phyloP scores from a whole-genome alignment of 2,797 vertebrate species.

The Dendrocincla fuliginosa region DNA sequence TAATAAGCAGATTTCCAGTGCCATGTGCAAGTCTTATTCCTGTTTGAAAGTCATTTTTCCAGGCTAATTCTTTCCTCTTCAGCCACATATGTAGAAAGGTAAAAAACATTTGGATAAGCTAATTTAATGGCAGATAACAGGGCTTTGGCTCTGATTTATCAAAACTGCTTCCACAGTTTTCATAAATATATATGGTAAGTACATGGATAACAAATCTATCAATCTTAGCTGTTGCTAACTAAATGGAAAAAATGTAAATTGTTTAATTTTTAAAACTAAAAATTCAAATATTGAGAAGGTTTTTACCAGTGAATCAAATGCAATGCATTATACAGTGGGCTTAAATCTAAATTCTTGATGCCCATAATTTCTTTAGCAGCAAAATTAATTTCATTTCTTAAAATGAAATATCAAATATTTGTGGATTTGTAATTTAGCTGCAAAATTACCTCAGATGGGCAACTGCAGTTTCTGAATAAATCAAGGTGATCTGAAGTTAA shows the following conservation, averaged over 20 bases:
- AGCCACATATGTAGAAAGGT: constrained; percentile 4
- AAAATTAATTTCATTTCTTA: not conserved
- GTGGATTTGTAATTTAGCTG: not conserved
- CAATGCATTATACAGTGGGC: not conserved
- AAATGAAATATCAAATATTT: not conserved
- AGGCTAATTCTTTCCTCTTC: constrained; percentile 19
- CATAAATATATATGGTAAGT: constrained; percentile 33
- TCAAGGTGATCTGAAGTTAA: not conserved
- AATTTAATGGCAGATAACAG: constrained; percentile 22
- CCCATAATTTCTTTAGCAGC: not conserved
- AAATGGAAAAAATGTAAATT: constrained; percentile 14
- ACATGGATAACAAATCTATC: not conserved
- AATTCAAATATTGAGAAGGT: not conserved
- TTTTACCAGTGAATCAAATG: constrained; percentile 33
- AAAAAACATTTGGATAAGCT: not conserved
- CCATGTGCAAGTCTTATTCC: not conserved
- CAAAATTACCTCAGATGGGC: not conserved
- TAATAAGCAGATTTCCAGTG: constrained; percentile 18
- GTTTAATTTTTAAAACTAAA: not conserved
- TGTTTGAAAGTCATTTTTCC: not conserved
- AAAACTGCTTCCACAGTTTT: constrained; percentile 8
- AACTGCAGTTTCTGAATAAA: not conserved
- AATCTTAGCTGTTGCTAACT: not conserved
- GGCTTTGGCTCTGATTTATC: constrained; percentile 22
- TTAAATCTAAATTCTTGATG: not conserved